Evolutionary conservation across 2,113 vertebrate genomes (phyloP), one percentile per base, ranked within the genome.

Genomic region (Guaruba guarouba): DNA sequence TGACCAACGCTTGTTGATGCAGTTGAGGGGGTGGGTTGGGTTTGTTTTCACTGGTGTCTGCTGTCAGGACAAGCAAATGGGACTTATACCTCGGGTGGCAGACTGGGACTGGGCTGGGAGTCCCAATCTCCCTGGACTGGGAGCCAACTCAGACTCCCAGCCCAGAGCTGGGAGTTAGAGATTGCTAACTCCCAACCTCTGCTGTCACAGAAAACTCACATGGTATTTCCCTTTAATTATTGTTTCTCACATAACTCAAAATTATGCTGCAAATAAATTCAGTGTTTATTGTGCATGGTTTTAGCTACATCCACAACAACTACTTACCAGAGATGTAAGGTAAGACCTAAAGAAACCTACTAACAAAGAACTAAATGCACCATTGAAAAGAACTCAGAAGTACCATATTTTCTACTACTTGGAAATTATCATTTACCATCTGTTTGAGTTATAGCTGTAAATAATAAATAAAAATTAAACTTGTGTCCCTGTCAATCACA

Each of bases 1-100:
- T 0, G 3, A 33, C 33, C 54, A 17, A 25, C 0, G 2, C 64
- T 61, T 14, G 39, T 1, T n/a, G 59, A n/a, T 27, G 39, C 28
- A 41, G 63, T 9, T 55, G 41, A 17, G 9, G 18, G n/a, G 10
- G 28, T 24, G 51, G 29, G 27, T 4, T 48, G 37, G 33, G 67
- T 3, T 3, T 88, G 37, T 11, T 79, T 18, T 20, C 4, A 1
- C 1, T 29, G 67, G 13, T 23, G 46, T 23, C 39, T 0, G 0
- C 44, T 59, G 48, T 15, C 49, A 63, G 29, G 80, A 90, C 59
- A 77, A 77, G 19, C 16, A 35, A 82, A 28, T 0, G 4, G 52
- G 63, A 75, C 13, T 54, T 17, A n/a, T 9, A 78, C 19, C 33
- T 31, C 2, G 2, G 22, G 27, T 20, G 46, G 23, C 4, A 9